These are phyloP conservation scores for Sebastes glaucus DNA, from an alignment of 2,797 vertebrate genomes.

Conservation along the genomic window DNA sequence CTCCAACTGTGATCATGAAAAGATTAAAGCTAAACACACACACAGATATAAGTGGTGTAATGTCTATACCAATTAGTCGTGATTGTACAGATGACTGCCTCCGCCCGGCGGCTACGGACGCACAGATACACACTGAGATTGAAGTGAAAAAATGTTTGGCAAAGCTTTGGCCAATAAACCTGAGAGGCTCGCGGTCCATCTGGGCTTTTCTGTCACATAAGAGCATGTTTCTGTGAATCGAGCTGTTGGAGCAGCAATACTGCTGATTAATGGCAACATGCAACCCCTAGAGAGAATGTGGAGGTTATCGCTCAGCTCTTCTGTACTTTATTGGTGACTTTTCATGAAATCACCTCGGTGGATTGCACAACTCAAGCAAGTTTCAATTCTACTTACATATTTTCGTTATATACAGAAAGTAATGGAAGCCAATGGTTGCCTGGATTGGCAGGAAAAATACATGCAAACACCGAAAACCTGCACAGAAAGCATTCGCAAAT, in stretches of 20 bases:
- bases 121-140: slow-evolving; percentile 1
- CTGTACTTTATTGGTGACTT: background rate
- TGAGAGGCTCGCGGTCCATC: slow-evolving; percentile 16
- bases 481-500: background rate
- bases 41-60: background rate
- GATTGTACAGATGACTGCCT: slow-evolving; percentile 13
- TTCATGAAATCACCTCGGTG: background rate
- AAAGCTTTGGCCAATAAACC: slow-evolving; percentile 20
- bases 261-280: slow-evolving; percentile 19
- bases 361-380: background rate
- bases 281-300: background rate
- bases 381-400: background rate
- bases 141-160: slow-evolving; percentile 28
- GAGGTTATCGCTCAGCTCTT: background rate
- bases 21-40: background rate
- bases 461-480: background rate
- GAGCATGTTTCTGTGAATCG: slow-evolving; percentile 4
- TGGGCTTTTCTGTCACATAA: slow-evolving; percentile 14
- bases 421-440: background rate
- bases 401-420: background rate
- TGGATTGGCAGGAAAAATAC: background rate
- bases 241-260: background rate
- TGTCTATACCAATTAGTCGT: slow-evolving; percentile 19
- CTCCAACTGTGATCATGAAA: background rate
- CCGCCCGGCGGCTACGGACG: background rate